phyloP scores from a whole-genome alignment of 92 coral and sea anemone species.

The Palythoa caribaeorum region DNA sequence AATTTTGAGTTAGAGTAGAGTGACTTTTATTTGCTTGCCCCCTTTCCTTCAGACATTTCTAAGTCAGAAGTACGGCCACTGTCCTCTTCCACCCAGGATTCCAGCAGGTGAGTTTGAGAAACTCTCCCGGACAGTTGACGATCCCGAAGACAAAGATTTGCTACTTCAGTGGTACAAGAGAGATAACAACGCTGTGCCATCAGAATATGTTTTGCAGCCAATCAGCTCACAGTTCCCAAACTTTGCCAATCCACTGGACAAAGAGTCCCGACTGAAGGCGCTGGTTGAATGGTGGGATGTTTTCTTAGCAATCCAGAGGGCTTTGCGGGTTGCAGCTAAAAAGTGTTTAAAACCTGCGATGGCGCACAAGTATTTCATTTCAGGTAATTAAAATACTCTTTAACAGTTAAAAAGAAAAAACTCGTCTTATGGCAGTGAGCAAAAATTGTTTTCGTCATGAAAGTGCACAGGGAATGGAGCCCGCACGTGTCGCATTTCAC shows the following conservation, averaged over 20 bases:
- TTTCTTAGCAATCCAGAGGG: constrained; percentile 70
- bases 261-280: constrained; percentile 72
- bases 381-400: constrained; percentile 63
- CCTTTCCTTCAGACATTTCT: constrained; percentile 69
- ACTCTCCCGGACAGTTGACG: constrained; percentile 68
- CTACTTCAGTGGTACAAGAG: constrained; percentile 75
- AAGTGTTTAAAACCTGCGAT: constrained; percentile 64
- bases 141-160: constrained; percentile 72
- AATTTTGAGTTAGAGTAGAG: too few relatives aligned
- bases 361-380: constrained; percentile 78
- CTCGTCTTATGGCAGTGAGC: too few relatives aligned
- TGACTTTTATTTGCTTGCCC: background rate
- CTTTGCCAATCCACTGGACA: constrained; percentile 63
- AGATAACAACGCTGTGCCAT: constrained; percentile 83
- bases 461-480: too few relatives aligned
- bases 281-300: constrained; percentile 82
- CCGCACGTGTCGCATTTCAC: too few relatives aligned
- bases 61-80: constrained; percentile 92
- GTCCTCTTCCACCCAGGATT: constrained; percentile 84
- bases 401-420: background rate
- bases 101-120: constrained; percentile 78
- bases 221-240: constrained; percentile 81
- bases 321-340: constrained; percentile 77
- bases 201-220: constrained; percentile 90
- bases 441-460: too few relatives aligned